Base-by-base conservation (phyloP, 1,140 invertebrate genomes). In the Penaeus indicus region DNA sequence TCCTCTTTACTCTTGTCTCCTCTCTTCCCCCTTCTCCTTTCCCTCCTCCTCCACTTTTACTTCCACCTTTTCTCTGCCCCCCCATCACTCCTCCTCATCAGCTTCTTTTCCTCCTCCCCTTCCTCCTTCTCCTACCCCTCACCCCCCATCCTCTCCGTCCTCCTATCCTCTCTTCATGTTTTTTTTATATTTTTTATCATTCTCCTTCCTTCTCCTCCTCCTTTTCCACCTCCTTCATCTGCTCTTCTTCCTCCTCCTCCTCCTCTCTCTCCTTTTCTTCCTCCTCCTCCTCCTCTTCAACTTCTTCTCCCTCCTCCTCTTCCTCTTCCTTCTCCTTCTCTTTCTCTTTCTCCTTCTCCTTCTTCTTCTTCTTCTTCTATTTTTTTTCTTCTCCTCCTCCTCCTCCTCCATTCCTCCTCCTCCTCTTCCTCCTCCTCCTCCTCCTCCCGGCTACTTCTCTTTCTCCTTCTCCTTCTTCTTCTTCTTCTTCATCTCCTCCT, bases 41-140 rank as follows among this genome's bases (percentile, higher is more conserved):
- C 1, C 38, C 38, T 42, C 1, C 54, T 54, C 54, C 16, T 16
- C 16, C 54, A 10, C 47, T 54, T 10, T 10, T 13, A 11, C 8
- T 10, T 10, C 11, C 42, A 5, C 42, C 10, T 10, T 47, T 10
- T 47, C 42, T 47, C 42, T 47, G 10, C 10, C n/a, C n/a, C n/a
- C n/a, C n/a, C n/a, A n/a, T n/a, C n/a, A 32, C 67, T 72, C 69
- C 22, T 22, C 32, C n/a, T 25, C 80, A 47, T 77, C 86, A 60
- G 63, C 80, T 62, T 5, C 67, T 38, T 62, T 27, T 27, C 38
- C 25, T 27, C 27, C 62, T 47, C 63, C 27, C 61, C 54, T 2
- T 16, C 11, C 8, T 16, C 54, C 54, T 54, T 1, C 54, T 54
- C 54, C 54, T 54, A 11, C 54, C 10, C 8, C 54, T n/a, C n/a